Conservation (phyloP, 1,140 invertebrate genomes). For the Bombyx mori region ASM3026992v2 NC_085125.1:8205001-8205500, state of each 20-base stretch:
- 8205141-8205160: no score
- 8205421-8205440: slow-evolving; percentile 34
- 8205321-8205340: slow-evolving; percentile 62
- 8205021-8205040: no score
- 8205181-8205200: no score
- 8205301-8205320: slow-evolving; percentile 48
- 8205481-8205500: no score
- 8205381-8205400: slow-evolving; percentile 74
- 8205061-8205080: no score
- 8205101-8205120: no score
- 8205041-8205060: no score
- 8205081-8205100: no score
- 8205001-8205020: no score
- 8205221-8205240: slow-evolving; percentile 6
- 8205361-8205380: slow-evolving; percentile 73
- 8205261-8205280: slow-evolving; percentile 7
- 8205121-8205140: no score
- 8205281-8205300: slow-evolving; percentile 33
- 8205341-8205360: slow-evolving; percentile 70
- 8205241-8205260: slow-evolving; percentile 1
- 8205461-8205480: slow-evolving; percentile 60
- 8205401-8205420: slow-evolving; percentile 71
- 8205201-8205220: slow-evolving; percentile 2
- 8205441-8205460: slow-evolving; percentile 72
- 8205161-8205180: no score